Evolutionary conservation across 2,797 vertebrate species (phyloP), one percentile per base, ranked within the genome.

Genomic region (Arnoldichthys spilopterus): DNA sequence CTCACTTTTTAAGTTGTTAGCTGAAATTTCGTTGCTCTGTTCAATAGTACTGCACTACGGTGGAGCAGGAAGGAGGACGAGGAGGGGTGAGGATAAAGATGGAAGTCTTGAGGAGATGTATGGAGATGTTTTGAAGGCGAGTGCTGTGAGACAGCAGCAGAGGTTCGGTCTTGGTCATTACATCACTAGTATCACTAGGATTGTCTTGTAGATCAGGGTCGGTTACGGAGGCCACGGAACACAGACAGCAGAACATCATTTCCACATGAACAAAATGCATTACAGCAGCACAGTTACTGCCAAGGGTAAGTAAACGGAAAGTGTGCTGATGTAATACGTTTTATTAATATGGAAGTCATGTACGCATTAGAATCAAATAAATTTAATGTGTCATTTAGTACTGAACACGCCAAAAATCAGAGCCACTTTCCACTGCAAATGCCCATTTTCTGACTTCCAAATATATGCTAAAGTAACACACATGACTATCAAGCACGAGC

Each of bases 131-230:
- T 28, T 53, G 40, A 40, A 67, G 72, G 54, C 43, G 16, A 11
- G 2, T 30, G 45, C 16, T 43, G 26, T 51, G 30, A 72, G 16
- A 71, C 34, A 45, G 74, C 54, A 34, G 28, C 61, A 69, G 68
- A 47, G 40, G 59, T 61, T 76, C 64, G 69, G 51, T 64, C 56
- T 58, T 30, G 58, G 63, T 71, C 70, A 69, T 77, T 69, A 74
- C 26, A 5, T 9, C 26, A 78, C 68, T 76, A 49, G 18, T 22
- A 72, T 5, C 24, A 51, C 32, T 34, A 58, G 30, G 84, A 85
- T 81, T 81, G 81, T 85, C 81, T 79, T 74, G 45, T 47, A 34
- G 9, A 58, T 74, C 72, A 77, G 58, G 58, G 20, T 58, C 47
- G 9, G 51, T 15, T 28, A 30, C 20, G 28, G 53, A 64, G 32